Base-by-base conservation (phyloP, 1,140 invertebrate species). In the Macrostomum lignano region DNA sequence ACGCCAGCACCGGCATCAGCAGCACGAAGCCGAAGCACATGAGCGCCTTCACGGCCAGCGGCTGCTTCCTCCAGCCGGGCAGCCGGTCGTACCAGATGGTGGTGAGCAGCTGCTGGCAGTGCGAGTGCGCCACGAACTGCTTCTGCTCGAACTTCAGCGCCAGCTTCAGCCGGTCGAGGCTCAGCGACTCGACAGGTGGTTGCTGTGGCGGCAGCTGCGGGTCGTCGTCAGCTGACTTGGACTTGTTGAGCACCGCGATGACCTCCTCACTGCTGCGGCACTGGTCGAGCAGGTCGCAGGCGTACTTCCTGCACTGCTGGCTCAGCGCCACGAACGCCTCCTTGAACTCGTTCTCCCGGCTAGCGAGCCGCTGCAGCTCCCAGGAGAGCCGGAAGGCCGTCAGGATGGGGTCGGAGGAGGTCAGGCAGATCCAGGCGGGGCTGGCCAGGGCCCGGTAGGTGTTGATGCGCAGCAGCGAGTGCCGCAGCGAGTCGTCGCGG, bases 61-160 rank as follows among this genome's bases (percentile, higher is more conserved):
- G 88, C 59, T 82, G 75, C 39, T 81, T 67, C n/a, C 84, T 67
- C 60, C 93, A 93, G 0, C 84, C 82, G 0, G 84, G 84, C 25
- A 93, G 63, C 19, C 81, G 79, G 52, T 91, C 82, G 61, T 93
- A 93, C 84, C 84, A 94, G 45, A 94, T 88, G 38, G 78, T 84
- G 3, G 84, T 81, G 39, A 94, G 62, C 33, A 94, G 64, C 54
- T 40, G 39, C 19, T 40, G 39, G 33, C 39, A 38, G 30, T 38
- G 35, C 20, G 39, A 36, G 38, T 40, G 39, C 4, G 39, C 36
- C 14, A 40, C 39, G 34, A 40, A 40, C 38, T 40, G 20, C 34
- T 52, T 52, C 42, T 52, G 46, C 35, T 50, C 46, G 32, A 48
- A 52, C 41, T 48, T 40, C 21, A 52, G 41, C 11, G 49, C 48